Evolutionary conservation across 1,140 invertebrate species (phyloP).

Genomic region (Orius insidiosus): DNA sequence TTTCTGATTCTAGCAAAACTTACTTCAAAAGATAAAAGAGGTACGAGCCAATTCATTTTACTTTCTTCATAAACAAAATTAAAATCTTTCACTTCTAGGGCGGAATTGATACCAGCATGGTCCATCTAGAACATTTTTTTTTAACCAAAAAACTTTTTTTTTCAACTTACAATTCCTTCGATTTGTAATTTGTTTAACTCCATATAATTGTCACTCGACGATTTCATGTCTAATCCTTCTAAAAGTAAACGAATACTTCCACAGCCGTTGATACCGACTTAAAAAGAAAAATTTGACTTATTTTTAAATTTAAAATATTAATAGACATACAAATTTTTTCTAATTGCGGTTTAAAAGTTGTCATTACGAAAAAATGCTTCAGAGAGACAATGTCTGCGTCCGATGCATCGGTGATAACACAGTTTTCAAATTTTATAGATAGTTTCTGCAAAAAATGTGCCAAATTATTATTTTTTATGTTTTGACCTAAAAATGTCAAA

Average conservation of each 20-base stretch:
- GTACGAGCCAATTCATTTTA: conserved; percentile 12
- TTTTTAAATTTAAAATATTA: no score
- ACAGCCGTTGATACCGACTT: conserved; percentile 12
- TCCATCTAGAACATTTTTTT: conserved; percentile 5
- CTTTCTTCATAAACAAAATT: conserved; percentile 7
- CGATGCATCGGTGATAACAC: conserved; percentile 11
- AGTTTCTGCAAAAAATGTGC: conserved; percentile 15
- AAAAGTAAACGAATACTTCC: conserved; percentile 2
- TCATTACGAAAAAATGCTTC: conserved; percentile 21
- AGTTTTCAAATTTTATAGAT: conserved; percentile 13
- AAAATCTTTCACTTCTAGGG: conserved; percentile 4
- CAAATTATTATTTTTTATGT: no score
- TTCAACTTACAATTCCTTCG: conserved; percentile 11
- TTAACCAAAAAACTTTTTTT: background rate
- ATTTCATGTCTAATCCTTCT: conserved; percentile 11
- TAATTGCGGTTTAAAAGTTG: conserved; percentile 8
- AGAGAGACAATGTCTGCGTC: conserved; percentile 27
- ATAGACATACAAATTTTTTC: conserved; percentile 7
- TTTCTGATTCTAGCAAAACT: background rate
- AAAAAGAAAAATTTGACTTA: conserved; percentile 8
- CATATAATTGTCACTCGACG: conserved; percentile 11
- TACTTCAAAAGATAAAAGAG: conserved; percentile 3
- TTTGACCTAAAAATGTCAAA: no score
- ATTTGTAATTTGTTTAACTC: conserved; percentile 10
- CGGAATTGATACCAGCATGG: background rate